These are phyloP conservation scores for Cepaea nemoralis DNA, from an alignment of 1,140 invertebrate species.

Conservation along the genomic window DNA sequence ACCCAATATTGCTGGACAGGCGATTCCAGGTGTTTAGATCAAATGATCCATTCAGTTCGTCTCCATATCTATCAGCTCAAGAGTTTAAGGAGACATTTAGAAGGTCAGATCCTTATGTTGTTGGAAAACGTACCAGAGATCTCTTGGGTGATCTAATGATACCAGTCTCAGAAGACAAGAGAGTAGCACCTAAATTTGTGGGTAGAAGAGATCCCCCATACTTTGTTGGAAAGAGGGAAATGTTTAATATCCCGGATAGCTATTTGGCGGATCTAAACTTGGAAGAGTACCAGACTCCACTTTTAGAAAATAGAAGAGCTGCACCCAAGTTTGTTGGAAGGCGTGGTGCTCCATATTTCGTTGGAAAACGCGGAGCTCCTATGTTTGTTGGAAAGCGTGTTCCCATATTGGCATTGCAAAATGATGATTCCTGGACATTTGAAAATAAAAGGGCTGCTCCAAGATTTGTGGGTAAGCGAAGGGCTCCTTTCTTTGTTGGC, in stretches of 20 bases:
- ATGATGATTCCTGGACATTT: not conserved
- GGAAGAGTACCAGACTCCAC: not conserved
- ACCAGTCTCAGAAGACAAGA: not conserved
- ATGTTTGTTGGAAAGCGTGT: slow-evolving; percentile 20
- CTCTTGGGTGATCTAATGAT: not conserved
- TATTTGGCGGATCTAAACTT: not conserved
- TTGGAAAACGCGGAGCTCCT: not conserved
- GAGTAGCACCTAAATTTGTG: not conserved
- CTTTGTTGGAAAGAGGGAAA: not conserved
- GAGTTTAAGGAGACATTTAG: slow-evolving; percentile 24
- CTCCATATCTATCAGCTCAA: slow-evolving; percentile 13
- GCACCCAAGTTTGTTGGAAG: slow-evolving; percentile 15
- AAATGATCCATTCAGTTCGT: not conserved
- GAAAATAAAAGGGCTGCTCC: not conserved
- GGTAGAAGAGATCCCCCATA: not conserved
- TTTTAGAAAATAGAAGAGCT: not conserved
- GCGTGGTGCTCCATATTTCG: slow-evolving; percentile 11
- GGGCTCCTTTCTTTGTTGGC: slow-evolving; percentile 17
- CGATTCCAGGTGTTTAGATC: not conserved
- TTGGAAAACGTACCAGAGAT: not conserved
- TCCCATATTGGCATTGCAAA: not conserved
- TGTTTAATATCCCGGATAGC: not conserved
- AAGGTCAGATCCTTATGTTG: slow-evolving; percentile 12
- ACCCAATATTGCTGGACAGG: not conserved
- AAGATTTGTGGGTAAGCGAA: slow-evolving; percentile 7